These are phyloP conservation scores for Bradysia coprophila DNA, from an alignment of 1,140 invertebrate genomes.

Conservation along the genomic window DNA sequence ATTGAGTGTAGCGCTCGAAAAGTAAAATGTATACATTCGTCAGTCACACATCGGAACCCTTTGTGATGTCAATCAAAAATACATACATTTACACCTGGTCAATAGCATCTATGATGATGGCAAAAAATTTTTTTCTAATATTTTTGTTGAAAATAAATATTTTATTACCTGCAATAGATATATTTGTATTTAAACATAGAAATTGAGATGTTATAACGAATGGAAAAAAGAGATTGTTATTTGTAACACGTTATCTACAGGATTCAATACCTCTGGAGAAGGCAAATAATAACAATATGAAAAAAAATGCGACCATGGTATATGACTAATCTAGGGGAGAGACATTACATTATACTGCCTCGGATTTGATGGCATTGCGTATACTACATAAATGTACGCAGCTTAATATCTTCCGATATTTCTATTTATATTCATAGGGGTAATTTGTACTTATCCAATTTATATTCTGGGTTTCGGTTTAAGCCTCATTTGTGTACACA, in stretches of 20 bases:
- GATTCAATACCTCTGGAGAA: no score
- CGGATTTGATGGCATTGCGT: no score
- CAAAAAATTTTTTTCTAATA: neutral
- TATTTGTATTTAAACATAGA: neutral
- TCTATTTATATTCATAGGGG: no score
- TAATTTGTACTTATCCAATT: neutral
- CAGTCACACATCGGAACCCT: conserved; percentile 1
- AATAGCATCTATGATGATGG: neutral
- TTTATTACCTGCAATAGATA: neutral
- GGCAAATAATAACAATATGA: no score
- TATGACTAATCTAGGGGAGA: no score
- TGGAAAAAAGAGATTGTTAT: no score
- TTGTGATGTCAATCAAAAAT: conserved; percentile 1
- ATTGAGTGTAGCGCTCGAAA: neutral
- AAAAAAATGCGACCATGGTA: no score
- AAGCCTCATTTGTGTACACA: neutral
- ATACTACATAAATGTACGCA: no score
- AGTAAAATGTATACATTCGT: neutral
- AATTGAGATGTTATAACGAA: neutral
- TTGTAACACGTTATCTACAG: no score
- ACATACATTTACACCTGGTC: conserved; percentile 1
- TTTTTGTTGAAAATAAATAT: neutral
- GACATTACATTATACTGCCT: no score
- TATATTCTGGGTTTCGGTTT: neutral
- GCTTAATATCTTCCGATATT: no score